Evolutionary conservation across 2,113 vertebrate genomes (phyloP).

Genomic region (Oxyura jamaicensis): DNA sequence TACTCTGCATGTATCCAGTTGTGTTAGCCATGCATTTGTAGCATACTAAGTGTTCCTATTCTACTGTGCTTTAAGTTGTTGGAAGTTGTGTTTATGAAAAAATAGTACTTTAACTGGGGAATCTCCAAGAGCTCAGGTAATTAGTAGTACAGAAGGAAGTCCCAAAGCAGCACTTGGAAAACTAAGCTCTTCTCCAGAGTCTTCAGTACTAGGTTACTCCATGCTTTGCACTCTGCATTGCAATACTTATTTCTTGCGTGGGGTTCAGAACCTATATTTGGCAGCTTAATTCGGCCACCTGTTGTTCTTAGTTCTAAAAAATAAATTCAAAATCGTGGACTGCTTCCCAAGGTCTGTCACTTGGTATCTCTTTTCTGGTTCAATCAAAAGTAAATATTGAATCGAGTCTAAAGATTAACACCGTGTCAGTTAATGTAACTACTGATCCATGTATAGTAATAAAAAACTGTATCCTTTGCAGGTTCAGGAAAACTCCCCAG

Average conservation of each 20-base stretch:
- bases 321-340: background rate
- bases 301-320: background rate
- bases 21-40: rapidly evolving
- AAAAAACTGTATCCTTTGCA: slow-evolving; percentile 51
- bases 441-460: background rate
- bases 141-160: background rate
- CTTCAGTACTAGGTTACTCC: background rate
- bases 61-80: background rate
- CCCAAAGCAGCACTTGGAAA: background rate
- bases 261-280: background rate
- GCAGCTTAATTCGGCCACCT: background rate
- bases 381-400: background rate
- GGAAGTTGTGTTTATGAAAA: background rate
- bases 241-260: background rate
- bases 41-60: background rate
- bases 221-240: background rate
- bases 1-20: rapidly evolving
- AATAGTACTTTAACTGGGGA: background rate
- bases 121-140: background rate
- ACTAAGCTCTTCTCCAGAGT: background rate
- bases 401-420: slow-evolving; percentile 9
- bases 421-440: background rate
- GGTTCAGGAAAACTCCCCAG: slow-evolving; percentile 93
- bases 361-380: background rate
- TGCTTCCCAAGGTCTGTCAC: background rate